Base-by-base conservation (phyloP, 2,797 vertebrate genomes). In the Vultur gryphus region DNA sequence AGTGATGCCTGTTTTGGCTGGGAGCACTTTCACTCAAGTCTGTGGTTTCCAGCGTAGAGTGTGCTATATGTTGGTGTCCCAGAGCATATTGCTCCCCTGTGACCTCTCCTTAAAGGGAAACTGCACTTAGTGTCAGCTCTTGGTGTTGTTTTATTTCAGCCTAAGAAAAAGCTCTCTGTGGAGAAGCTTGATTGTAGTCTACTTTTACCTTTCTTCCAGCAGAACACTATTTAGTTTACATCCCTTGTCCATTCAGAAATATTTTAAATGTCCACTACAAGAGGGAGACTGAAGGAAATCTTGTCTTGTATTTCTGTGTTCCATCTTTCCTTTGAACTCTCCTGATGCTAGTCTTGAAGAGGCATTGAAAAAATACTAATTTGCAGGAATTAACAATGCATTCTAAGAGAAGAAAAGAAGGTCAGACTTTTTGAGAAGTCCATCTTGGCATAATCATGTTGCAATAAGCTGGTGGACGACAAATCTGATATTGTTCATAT, bases 181-280 rank as follows among this genome's bases (percentile, higher is more conserved):
- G 43, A 90, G 89, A 92, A 91, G 44, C 79, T 95, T 88, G 71
- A 71, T 51, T 88, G 25, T 81, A 93, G 91, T 72, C 35, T 87
- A 39, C 35, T 85, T 59, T 48, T 54, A 37, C 14, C 16, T 93
- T 87, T 58, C 80, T 96, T 95, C 43, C 58, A 91, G 66, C 31
- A 83, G 46, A 90, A 86, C 48, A 61, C 15, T 94, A 33, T 61
- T 80, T 77, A 54, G 37, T 87, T 57, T 48, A 44, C 49, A 37
- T 59, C 19, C 20, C 46, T 90, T 90, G 96, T 59, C 71, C 49
- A 59, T 67, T 72, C 39, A 77, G 59, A 33, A 69, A 3, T 69
- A 28, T 51, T 65, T 52, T 11, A 73, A 84, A 61, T 44, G 21
- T 71, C 37, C 15, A 10, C 24, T 59, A 9, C n/a, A 51, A 37